These are phyloP conservation scores for Hippocampus comes DNA, from an alignment of 2,113 vertebrate species.

Conservation along the genomic window DNA sequence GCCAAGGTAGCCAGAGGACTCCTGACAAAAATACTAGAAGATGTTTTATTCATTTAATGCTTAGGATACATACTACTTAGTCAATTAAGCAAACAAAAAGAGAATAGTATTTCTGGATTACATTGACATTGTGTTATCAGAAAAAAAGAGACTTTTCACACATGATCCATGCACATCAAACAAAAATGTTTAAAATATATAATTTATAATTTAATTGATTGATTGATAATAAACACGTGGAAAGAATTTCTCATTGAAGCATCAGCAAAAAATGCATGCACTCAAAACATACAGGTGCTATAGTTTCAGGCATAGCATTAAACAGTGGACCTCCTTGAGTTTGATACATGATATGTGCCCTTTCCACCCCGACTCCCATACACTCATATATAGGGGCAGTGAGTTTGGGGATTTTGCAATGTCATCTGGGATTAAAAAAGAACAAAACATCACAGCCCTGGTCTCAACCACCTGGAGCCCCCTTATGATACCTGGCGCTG, in stretches of 20 bases:
- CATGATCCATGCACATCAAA: background rate
- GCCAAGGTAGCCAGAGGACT: slow-evolving; percentile 76
- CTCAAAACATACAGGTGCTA: slow-evolving; percentile 31
- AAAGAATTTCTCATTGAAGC: background rate
- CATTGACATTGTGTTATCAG: background rate
- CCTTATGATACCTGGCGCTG: slow-evolving; percentile 46
- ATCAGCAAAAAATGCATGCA: slow-evolving; percentile 18
- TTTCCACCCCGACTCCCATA: slow-evolving; percentile 47
- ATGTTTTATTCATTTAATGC: slow-evolving; percentile 71
- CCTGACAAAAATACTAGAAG: slow-evolving; percentile 65
- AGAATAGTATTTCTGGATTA: slow-evolving; percentile 10
- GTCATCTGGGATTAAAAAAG: slow-evolving; percentile 73
- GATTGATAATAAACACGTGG: background rate
- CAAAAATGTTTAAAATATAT: background rate
- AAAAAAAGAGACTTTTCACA: background rate
- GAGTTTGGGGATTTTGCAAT: slow-evolving; percentile 66
- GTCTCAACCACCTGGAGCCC: slow-evolving; percentile 63
- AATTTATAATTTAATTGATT: background rate
- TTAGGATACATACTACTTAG: slow-evolving; percentile 39
- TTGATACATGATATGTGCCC: slow-evolving; percentile 63
- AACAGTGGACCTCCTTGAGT: slow-evolving; percentile 53
- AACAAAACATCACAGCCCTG: slow-evolving; percentile 57
- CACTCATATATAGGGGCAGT: slow-evolving; percentile 43
- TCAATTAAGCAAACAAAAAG: slow-evolving; percentile 31
- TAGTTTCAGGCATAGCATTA: slow-evolving; percentile 42